A percentile compares a stretch with the other conserved stretches of the same genome.
Conservation (phyloP, 2,113 vertebrate species). For the Lates calcarifer region DNA sequence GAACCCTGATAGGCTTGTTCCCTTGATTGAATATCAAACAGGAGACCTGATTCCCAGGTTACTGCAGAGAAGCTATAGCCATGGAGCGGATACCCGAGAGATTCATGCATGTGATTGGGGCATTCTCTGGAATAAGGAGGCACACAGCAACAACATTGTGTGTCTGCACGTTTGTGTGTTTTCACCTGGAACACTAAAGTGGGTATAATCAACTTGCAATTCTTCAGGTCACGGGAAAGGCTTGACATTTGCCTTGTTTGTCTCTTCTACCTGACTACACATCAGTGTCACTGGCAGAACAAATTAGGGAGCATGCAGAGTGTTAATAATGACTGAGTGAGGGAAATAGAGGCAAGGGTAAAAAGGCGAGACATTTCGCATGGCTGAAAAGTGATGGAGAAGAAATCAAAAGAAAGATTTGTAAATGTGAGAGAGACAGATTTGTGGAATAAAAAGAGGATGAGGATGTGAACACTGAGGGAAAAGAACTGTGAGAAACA, state of each 20-base stretch:
- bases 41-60: slow-evolving; percentile 42
- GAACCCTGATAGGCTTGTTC: slow-evolving; percentile 46
- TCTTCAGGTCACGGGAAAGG: slow-evolving; percentile 53
- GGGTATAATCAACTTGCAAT: slow-evolving; percentile 45
- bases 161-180: slow-evolving; percentile 1
- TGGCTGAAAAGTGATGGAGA: slow-evolving; percentile 25
- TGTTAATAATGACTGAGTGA: slow-evolving; percentile 49
- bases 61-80: slow-evolving; percentile 32
- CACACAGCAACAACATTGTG: neutral
- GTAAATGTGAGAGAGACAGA: neutral
- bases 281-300: slow-evolving; percentile 55
- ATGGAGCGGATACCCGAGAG: slow-evolving; percentile 29
- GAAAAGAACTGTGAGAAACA: slow-evolving; percentile 25
- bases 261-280: slow-evolving; percentile 54
- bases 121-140: neutral
- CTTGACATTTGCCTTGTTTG: slow-evolving; percentile 61
- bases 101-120: slow-evolving; percentile 25
- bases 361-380: slow-evolving; percentile 24
- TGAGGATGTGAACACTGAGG: slow-evolving; percentile 5
- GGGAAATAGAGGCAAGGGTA: slow-evolving; percentile 2
- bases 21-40: slow-evolving; percentile 49
- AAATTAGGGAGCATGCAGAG: slow-evolving; percentile 54
- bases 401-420: slow-evolving; percentile 20
- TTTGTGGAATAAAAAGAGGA: neutral
- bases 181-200: slow-evolving; percentile 1